Evolutionary conservation across 2,888 invertebrate genomes (phyloP).

Genomic region (Scaptomyza reducta): DNA sequence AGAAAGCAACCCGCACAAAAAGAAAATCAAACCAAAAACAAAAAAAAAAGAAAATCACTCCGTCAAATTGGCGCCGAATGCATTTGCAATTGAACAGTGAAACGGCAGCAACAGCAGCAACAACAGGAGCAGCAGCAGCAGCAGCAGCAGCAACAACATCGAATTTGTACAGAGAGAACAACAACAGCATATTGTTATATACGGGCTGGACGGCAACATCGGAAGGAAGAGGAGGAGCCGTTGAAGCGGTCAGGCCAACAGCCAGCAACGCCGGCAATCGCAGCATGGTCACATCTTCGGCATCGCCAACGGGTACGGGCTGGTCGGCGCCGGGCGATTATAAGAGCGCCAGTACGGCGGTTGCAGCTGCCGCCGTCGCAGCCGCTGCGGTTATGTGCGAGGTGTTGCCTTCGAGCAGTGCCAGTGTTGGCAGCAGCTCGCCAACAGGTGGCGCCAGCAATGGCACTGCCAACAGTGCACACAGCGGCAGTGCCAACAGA

Average conservation of each 20-base stretch:
- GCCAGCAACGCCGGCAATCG: conserved; percentile 39
- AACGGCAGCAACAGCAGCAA: conserved; percentile 21
- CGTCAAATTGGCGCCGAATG: conserved; percentile 84
- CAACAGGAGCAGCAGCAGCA: conserved; percentile 6
- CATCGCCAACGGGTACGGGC: conserved; percentile 71
- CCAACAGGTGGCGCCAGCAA: conserved; percentile 82
- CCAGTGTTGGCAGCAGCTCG: conserved; percentile 82
- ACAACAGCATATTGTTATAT: conserved; percentile 12
- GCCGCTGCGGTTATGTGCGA: conserved; percentile 59
- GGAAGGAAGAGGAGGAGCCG: too few species aligned
- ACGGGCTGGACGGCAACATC: conserved; percentile 40
- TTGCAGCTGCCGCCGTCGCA: conserved; percentile 28
- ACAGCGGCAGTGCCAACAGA: conserved; percentile 51
- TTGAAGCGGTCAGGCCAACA: not conserved
- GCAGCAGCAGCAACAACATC: conserved; percentile 17
- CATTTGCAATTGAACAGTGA: conserved; percentile 80
- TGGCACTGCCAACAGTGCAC: conserved; percentile 76
- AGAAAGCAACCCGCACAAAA: conserved; percentile 38
- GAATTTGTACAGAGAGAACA: too few species aligned
- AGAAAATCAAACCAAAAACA: not conserved
- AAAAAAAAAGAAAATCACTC: conserved; percentile 2
- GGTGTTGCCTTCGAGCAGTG: conserved; percentile 72
- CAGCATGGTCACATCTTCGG: conserved; percentile 76
- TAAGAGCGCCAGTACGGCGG: conserved; percentile 51
- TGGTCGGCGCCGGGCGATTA: conserved; percentile 68